These are phyloP conservation scores for Cossypha niveicapilla DNA, from an alignment of 2,797 vertebrate genomes.

Conservation along the genomic window DNA sequence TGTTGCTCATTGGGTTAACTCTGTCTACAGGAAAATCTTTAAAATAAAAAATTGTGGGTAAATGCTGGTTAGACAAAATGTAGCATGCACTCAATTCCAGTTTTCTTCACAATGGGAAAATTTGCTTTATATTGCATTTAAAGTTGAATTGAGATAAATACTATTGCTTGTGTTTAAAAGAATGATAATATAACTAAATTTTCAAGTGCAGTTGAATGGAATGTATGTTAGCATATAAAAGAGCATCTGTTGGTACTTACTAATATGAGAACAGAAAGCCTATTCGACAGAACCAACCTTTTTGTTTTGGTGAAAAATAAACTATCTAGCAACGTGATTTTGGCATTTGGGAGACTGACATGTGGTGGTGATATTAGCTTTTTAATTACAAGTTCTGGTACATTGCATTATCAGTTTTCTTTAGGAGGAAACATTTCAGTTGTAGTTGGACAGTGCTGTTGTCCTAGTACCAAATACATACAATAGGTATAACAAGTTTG, in stretches of 20 bases:
- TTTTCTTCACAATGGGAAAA: not conserved
- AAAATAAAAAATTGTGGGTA: not conserved
- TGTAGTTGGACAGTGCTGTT: not conserved
- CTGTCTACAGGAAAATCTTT: conserved; percentile 3
- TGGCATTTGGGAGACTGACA: not conserved
- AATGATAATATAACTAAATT: conserved; percentile 23
- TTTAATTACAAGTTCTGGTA: not conserved
- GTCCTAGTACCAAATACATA: not conserved
- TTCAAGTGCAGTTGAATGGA: conserved; percentile 10
- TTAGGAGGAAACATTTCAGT: not conserved
- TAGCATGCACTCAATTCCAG: not conserved
- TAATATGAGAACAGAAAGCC: not conserved
- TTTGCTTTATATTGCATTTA: not conserved
- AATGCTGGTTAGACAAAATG: conserved; percentile 26
- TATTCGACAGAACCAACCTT: conserved; percentile 3
- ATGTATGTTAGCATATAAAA: not conserved
- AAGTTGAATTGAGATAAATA: conserved; percentile 18
- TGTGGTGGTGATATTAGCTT: not conserved
- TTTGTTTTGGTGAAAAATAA: not conserved
- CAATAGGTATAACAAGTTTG: not conserved
- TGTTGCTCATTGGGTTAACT: conserved; percentile 20
- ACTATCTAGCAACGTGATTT: not conserved
- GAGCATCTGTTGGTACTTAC: conserved; percentile 1
- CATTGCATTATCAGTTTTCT: not conserved
- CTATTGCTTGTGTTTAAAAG: conserved; percentile 15